These are phyloP conservation scores for Erethizon dorsatum DNA, from an alignment of 2,797 vertebrate genomes.

Conservation along the genomic window DNA sequence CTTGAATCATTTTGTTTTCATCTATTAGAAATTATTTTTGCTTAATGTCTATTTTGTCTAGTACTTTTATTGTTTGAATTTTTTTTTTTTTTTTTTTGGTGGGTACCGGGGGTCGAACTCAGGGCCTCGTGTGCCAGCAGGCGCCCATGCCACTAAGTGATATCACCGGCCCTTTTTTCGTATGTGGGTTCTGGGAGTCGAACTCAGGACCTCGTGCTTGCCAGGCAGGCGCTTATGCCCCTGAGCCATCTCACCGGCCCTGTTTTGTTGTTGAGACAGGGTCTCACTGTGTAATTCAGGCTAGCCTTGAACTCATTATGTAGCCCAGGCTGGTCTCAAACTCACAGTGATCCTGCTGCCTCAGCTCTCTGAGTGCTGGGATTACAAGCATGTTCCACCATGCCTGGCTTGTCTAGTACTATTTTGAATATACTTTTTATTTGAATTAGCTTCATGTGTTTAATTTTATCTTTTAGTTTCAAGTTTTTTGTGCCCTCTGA, in stretches of 20 bases:
- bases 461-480: background rate
- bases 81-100: too few relatives aligned
- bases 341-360: background rate
- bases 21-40: conserved; percentile 51
- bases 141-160: too few relatives aligned
- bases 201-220: too few relatives aligned
- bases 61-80: background rate
- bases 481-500: background rate
- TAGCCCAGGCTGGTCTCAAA: background rate
- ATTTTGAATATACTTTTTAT: background rate
- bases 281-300: background rate
- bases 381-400: background rate
- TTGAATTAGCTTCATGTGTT: background rate
- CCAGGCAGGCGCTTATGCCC: too few relatives aligned
- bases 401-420: background rate
- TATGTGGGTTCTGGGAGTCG: too few relatives aligned
- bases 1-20: background rate
- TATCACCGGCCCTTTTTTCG: too few relatives aligned
- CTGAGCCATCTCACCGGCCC: too few relatives aligned
- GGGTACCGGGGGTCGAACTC: too few relatives aligned
- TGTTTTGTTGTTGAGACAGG: too few relatives aligned
- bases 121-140: too few relatives aligned
- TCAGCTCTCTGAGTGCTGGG: background rate
- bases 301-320: background rate
- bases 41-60: background rate